Percentiles rank a stretch among this genome's conserved stretches.
phyloP scores from a whole-genome alignment of 1,140 invertebrate species.

The Lepidurus apus region DNA sequence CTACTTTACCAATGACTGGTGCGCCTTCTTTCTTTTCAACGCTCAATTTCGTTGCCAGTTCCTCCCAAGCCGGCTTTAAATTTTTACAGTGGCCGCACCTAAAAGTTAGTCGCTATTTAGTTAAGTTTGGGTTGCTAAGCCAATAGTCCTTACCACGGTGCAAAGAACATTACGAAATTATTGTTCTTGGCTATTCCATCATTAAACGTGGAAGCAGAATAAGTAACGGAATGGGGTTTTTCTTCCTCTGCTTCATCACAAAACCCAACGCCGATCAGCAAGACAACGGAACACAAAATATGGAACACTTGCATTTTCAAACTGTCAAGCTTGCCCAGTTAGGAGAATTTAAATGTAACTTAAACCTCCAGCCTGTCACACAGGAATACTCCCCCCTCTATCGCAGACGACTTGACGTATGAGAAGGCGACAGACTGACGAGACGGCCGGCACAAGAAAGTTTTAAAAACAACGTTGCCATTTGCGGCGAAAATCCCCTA shows the following conservation, averaged over 20 bases:
- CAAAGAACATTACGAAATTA: conserved; percentile 72
- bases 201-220: conserved; percentile 50
- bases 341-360: background rate
- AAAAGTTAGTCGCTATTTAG: conserved; percentile 37
- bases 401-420: no score
- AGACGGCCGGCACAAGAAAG: no score
- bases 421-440: no score
- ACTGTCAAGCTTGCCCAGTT: background rate
- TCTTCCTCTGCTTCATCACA: conserved; percentile 31
- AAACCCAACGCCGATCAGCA: conserved; percentile 1
- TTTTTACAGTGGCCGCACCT: conserved; percentile 69
- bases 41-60: conserved; percentile 63
- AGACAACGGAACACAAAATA: conserved; percentile 16
- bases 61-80: conserved; percentile 63
- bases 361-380: background rate
- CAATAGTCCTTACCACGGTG: conserved; percentile 63
- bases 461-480: no score
- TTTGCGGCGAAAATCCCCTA: no score
- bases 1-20: conserved; percentile 65
- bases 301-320: background rate
- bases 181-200: conserved; percentile 55
- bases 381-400: no score
- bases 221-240: conserved; percentile 23
- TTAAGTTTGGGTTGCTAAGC: conserved; percentile 26
- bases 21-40: conserved; percentile 51